Evolutionary conservation across 2,113 vertebrate species (phyloP).

Genomic region (Odocoileus hemionus): DNA sequence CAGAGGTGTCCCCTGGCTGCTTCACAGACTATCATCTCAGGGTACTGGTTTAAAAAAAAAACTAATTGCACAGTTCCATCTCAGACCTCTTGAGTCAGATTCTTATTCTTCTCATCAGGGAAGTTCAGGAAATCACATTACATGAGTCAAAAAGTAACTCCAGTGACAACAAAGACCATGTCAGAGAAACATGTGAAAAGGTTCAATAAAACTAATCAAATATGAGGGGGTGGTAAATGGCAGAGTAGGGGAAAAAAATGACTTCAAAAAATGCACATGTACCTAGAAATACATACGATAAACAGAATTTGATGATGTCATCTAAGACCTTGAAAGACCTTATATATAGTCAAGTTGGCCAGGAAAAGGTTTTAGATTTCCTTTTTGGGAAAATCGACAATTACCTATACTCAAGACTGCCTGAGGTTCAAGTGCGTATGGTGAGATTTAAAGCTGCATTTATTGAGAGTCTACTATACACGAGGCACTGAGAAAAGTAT

Average conservation of each 20-base stretch:
- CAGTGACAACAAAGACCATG: not conserved
- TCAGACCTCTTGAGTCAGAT: not conserved
- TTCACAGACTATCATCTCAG: not conserved
- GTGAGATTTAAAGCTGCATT: not conserved
- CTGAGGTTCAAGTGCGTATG: not conserved
- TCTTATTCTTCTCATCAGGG: not conserved
- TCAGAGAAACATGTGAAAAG: not conserved
- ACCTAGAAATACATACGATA: not conserved
- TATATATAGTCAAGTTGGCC: not conserved
- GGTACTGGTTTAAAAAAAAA: not conserved
- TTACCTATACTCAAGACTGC: not conserved
- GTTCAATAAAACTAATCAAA: not conserved
- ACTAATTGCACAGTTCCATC: not conserved
- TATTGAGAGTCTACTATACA: not conserved
- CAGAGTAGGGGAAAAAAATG: not conserved
- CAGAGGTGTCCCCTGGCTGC: not conserved
- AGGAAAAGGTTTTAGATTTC: not conserved
- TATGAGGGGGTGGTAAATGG: not conserved
- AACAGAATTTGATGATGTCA: not conserved
- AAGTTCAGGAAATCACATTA: not conserved
- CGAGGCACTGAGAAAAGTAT: not conserved
- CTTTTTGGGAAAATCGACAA: not conserved
- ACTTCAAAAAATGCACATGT: not conserved
- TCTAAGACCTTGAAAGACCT: not conserved
- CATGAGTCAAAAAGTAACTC: not conserved